phyloP scores from a whole-genome alignment of 2,797 vertebrate species.

The Spatula clypeata region DNA sequence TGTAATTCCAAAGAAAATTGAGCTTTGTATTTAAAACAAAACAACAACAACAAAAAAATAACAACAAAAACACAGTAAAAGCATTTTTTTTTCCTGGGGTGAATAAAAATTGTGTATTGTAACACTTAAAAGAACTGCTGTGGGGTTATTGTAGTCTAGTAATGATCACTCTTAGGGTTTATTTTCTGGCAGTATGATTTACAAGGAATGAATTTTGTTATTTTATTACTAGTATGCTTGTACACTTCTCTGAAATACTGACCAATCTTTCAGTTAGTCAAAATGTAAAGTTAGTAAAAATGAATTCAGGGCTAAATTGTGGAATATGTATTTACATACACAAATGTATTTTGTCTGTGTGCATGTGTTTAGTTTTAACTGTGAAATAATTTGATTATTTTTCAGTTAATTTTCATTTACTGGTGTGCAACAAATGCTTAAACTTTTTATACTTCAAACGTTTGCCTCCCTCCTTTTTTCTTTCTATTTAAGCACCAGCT shows the following conservation, averaged over 20 bases:
- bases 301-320: not conserved
- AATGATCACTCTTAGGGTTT: slow-evolving; percentile 19
- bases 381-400: not conserved
- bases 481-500: not conserved
- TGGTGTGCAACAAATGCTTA: not conserved
- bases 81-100: not conserved
- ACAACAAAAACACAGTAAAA: no score
- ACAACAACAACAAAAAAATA: no score
- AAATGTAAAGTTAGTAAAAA: not conserved
- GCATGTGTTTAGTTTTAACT: not conserved
- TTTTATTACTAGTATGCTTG: slow-evolving; percentile 18
- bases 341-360: not conserved
- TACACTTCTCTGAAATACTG: not conserved
- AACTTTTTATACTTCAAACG: not conserved
- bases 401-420: not conserved
- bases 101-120: not conserved
- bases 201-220: slow-evolving; percentile 4
- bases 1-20: not conserved
- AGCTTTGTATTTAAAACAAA: not conserved
- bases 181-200: slow-evolving; percentile 28
- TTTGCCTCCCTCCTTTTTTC: not conserved
- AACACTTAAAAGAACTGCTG: not conserved
- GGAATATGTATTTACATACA: not conserved
- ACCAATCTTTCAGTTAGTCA: slow-evolving; percentile 16
- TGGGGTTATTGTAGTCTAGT: slow-evolving; percentile 19